phyloP scores from a whole-genome alignment of 2,797 vertebrate genomes.

The Danionella dracula region DNA sequence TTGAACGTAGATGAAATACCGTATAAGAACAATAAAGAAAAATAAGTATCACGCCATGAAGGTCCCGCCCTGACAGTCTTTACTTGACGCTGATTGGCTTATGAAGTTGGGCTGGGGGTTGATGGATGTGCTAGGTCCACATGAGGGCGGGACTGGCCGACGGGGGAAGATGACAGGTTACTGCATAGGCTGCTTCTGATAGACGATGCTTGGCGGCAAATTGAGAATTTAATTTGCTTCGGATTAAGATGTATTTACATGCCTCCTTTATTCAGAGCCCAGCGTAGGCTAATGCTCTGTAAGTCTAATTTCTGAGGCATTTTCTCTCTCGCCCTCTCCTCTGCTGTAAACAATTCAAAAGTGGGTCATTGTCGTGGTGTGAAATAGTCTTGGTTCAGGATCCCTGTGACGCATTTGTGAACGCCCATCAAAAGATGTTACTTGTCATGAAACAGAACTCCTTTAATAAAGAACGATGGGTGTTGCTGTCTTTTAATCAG shows the following conservation, averaged over 20 bases:
- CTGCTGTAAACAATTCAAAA: conserved; percentile 35
- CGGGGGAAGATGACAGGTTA: background rate
- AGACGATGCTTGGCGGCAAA: too few species aligned
- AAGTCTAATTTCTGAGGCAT: conserved; percentile 5
- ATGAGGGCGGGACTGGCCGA: conserved; percentile 1
- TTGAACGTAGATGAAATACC: too few species aligned
- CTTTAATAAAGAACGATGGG: too few species aligned
- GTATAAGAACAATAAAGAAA: conserved; percentile 14
- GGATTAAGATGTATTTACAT: background rate
- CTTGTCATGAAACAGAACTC: too few species aligned
- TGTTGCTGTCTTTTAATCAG: too few species aligned
- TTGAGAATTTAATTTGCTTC: background rate
- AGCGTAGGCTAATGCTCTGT: background rate
- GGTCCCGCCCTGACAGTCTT: conserved; percentile 1
- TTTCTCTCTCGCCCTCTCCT: background rate
- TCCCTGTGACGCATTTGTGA: background rate
- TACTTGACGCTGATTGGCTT: conserved; percentile 31
- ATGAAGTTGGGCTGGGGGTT: conserved; percentile 36
- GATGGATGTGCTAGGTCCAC: conserved; percentile 47
- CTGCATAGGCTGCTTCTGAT: background rate
- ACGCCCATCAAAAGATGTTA: too few species aligned
- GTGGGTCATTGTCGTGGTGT: conserved; percentile 50
- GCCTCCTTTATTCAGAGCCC: background rate
- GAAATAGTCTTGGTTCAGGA: conserved; percentile 9
- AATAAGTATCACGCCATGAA: conserved; percentile 1